Base-by-base conservation (phyloP, 2,888 invertebrate species). In the Lasioglossum zephyrum region DNA sequence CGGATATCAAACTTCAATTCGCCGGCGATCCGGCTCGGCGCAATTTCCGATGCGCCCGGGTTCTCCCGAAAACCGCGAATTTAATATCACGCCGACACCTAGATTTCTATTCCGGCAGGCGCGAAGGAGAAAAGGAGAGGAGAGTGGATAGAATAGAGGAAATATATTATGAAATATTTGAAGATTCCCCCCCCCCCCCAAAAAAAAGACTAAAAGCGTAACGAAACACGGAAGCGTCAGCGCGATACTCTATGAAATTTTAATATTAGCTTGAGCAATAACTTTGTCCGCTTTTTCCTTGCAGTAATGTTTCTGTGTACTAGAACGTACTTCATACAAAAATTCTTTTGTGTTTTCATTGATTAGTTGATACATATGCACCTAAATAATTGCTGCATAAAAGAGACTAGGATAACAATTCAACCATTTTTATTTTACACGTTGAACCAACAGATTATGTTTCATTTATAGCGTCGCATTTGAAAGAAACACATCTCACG, bases 61-160 rank as follows among this genome's bases (percentile, higher is more conserved):
- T 49, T 16, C 26, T 31, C 22, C n/a, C 18, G 36, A 77, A 76
- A 78, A 79, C 83, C 83, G 31, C 85, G 72, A 84, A 66, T 85
- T 79, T 85, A 85, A 85, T 84, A 85, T 84, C 60, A 36, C 47
- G 47, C 44, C 26, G 47, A 47, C 44, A 49, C 18, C 36, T 73
- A 31, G 75, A 76, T 85, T 76, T 84, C 75, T 79, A 85, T 85
- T 79, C 76, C 47, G 76, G 31, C 75, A 49, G 79, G 73, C 66
- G 66, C 26, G 18, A 60, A 39, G 66, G 73, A 66, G 79, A 13
- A 16, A 63, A 31, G 16, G 31, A 16, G 63, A 31, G 63, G 6
- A n/a, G n/a, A n/a, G 11, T 0, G 57, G 8, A 4, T n/a, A 4
- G 60, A 9, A 31, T 18, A 18, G 6, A 31, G 63, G 16, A 31